Conservation (phyloP, 1,140 invertebrate genomes). For the Temnothorax nylanderi region DNA sequence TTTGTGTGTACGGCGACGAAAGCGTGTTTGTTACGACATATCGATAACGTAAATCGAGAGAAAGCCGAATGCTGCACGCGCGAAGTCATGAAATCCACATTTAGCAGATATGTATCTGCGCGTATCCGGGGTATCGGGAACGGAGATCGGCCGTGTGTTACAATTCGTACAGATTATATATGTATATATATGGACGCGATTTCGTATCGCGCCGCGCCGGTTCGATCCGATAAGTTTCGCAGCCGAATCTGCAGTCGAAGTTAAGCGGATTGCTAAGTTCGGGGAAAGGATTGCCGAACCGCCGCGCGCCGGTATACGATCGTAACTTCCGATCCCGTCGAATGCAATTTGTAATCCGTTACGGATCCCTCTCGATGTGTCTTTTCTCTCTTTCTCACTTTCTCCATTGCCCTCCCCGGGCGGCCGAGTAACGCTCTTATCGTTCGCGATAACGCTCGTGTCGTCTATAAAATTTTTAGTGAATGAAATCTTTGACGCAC, state of each 20-base stretch:
- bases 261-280: conserved; percentile 78
- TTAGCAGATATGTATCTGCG: neutral
- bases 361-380: neutral
- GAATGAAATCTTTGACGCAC: neutral
- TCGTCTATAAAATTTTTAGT: neutral
- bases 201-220: neutral
- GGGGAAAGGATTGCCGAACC: conserved; percentile 69
- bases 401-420: neutral
- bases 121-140: neutral
- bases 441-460: neutral
- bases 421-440: neutral
- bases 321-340: conserved; percentile 50
- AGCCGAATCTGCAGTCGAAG: conserved; percentile 66
- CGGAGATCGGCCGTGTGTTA: neutral
- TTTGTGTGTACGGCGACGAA: neutral
- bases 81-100: conserved; percentile 16
- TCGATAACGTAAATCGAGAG: neutral
- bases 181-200: conserved; percentile 22
- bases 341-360: conserved; percentile 48
- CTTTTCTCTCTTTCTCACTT: neutral
- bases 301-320: conserved; percentile 48
- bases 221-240: conserved; percentile 67
- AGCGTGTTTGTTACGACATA: neutral
- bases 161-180: conserved; percentile 41
- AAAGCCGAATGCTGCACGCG: conserved; percentile 20